Percentiles rank a stretch among this genome's conserved stretches.
phyloP scores from a whole-genome alignment of 2,888 invertebrate species.

The Leuctra nigra region DNA sequence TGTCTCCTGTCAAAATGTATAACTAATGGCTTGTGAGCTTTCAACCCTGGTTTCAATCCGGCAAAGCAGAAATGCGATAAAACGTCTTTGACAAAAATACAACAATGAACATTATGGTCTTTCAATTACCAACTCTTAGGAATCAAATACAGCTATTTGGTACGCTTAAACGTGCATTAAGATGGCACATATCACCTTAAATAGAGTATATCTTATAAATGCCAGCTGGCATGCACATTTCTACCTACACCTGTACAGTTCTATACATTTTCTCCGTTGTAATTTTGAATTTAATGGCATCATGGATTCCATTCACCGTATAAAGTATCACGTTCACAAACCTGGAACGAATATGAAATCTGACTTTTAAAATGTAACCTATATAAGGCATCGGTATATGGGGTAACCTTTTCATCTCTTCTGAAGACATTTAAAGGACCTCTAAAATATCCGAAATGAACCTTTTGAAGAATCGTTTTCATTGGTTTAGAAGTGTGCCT shows the following conservation, averaged over 20 bases:
- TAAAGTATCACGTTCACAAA: not conserved
- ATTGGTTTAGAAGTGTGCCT: slow-evolving; percentile 4
- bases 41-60: too few relatives aligned
- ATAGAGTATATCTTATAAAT: not conserved
- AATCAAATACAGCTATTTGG: slow-evolving; percentile 4
- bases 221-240: not conserved
- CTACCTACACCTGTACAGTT: not conserved
- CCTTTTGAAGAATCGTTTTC: not conserved
- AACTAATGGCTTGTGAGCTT: too few relatives aligned
- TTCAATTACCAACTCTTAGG: not conserved
- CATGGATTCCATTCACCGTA: not conserved
- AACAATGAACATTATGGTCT: not conserved
- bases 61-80: too few relatives aligned
- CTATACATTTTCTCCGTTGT: not conserved
- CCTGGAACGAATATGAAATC: not conserved
- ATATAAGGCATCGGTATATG: too few relatives aligned
- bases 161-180: not conserved
- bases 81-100: too few relatives aligned
- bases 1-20: too few relatives aligned
- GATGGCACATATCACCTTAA: too few relatives aligned
- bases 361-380: slow-evolving; percentile 2
- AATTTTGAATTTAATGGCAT: not conserved
- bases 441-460: not conserved
- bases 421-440: slow-evolving; percentile 13
- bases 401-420: slow-evolving; percentile 12